Base-by-base conservation (phyloP, 2,113 vertebrate species). In the Rhadina sibilatrix region DNA sequence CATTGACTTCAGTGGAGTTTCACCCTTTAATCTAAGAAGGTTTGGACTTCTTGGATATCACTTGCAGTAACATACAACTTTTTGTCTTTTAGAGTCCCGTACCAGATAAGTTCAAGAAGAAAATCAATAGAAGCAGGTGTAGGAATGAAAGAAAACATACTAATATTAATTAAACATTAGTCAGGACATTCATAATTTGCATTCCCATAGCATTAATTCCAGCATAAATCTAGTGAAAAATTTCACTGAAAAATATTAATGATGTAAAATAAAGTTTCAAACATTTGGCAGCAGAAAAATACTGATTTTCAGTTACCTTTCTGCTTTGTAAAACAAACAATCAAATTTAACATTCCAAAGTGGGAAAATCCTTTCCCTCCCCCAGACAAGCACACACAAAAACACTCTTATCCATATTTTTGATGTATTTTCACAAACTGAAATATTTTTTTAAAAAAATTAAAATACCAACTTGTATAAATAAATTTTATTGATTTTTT, bases 1-100 rank as follows among this genome's bases (percentile, higher is more conserved):
- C 95, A 96, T 96, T 95, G 90, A 96, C 88, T 97, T 97, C 93
- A 96, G 93, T 96, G 92, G 93, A 96, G 92, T 95, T 96, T 95
- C 80, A 95, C 74, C 79, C 46, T 54, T 95, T 83, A 72, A 84
- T 65, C 33, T 44, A 60, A 89, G 25, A 84, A 79, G 33, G 8
- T 61, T 49, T 89, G 46, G 20, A 54, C 12, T 79, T 71, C 11
- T 12, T 65, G 10, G 65, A 2, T 75, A 47, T 61, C 53, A 65
- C 11, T 35, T 85, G 38, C 20, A 65, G 50, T 82, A 69, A 75
- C 17, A 83, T 23, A 83, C 27, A 91, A 47, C 7, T 42, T 76
- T 78, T 54, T 54, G 9, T 49, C 15, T 81, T 87, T 90, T 38
- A 80, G 22, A 38, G 33, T 47, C 13, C 30, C 12, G 63, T 91